Evolutionary conservation across 2,113 vertebrate genomes (phyloP).

Genomic region (Rhinopomastus cyanomelas): DNA sequence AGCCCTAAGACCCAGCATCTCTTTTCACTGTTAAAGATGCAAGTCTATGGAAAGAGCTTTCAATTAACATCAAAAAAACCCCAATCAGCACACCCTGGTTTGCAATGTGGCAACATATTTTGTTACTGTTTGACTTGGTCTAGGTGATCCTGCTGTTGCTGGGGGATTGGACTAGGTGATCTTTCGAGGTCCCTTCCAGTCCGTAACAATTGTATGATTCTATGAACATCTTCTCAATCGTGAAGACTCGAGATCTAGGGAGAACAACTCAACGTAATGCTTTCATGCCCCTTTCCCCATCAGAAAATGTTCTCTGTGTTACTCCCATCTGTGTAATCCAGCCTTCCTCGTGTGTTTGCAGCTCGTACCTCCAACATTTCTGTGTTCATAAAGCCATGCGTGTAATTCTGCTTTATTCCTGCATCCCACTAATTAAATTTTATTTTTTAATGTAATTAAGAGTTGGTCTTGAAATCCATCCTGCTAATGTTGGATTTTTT

Average conservation of each 20-base stretch:
- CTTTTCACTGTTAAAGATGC: background rate
- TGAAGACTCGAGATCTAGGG: rapidly evolving
- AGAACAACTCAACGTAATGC: background rate
- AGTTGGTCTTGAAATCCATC: background rate
- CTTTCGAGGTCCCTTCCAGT: too few species aligned
- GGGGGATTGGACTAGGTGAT: too few species aligned
- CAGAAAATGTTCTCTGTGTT: background rate
- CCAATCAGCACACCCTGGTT: background rate
- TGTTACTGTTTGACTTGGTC: too few species aligned
- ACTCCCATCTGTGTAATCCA: background rate
- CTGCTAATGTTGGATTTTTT: background rate
- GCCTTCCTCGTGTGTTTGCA: background rate
- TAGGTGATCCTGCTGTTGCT: too few species aligned
- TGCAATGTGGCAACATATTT: background rate
- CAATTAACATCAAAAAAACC: background rate
- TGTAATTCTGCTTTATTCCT: background rate
- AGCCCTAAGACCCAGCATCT: background rate
- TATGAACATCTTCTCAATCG: background rate
- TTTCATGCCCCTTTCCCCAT: background rate
- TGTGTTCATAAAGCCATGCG: background rate
- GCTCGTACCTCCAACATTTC: background rate
- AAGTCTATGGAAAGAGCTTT: background rate
- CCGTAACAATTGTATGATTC: too few species aligned
- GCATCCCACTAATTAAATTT: background rate
- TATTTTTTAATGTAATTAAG: slow-evolving; percentile 27